Percentiles rank a stretch among this genome's conserved stretches.
These are phyloP conservation scores for Toxonevra muliebris DNA, from an alignment of 2,888 invertebrate genomes.

Conservation along the genomic window DNA sequence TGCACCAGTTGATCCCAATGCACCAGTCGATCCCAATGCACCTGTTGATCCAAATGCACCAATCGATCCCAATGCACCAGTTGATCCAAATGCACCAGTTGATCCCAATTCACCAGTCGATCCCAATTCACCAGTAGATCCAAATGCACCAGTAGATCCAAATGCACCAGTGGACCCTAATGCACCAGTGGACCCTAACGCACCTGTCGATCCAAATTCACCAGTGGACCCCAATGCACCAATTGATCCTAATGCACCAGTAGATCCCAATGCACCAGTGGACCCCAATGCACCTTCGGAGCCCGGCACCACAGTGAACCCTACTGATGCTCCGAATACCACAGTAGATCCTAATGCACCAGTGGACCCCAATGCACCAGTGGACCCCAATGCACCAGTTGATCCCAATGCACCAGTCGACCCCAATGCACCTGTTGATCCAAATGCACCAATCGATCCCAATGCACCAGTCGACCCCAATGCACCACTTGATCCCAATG, in stretches of 20 bases:
- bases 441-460: conserved; percentile 24
- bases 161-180: conserved; percentile 22
- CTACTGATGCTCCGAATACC: conserved; percentile 18
- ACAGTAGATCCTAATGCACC: conserved; percentile 27
- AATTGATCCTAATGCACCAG: conserved; percentile 4
- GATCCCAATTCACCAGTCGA: neutral
- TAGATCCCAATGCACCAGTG: conserved; percentile 2
- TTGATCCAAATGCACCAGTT: conserved; percentile 28
- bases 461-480: conserved; percentile 22
- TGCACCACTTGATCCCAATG: conserved; percentile 19
- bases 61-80: conserved; percentile 20
- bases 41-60: conserved; percentile 19
- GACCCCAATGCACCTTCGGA: neutral
- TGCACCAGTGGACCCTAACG: conserved; percentile 15
- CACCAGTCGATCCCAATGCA: conserved; percentile 6
- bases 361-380: conserved; percentile 13
- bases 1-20: conserved; percentile 10
- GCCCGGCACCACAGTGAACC: conserved; percentile 3
- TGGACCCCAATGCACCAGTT: conserved; percentile 11
- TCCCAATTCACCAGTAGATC: conserved; percentile 16
- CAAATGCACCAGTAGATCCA: conserved; percentile 29
- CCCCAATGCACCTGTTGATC: conserved; percentile 27
- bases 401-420: conserved; percentile 26
- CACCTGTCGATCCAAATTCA: neutral
- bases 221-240: conserved; percentile 24